Base-by-base conservation (phyloP, 2,113 vertebrate species). In the Brachyhypopomus gauderio region DNA sequence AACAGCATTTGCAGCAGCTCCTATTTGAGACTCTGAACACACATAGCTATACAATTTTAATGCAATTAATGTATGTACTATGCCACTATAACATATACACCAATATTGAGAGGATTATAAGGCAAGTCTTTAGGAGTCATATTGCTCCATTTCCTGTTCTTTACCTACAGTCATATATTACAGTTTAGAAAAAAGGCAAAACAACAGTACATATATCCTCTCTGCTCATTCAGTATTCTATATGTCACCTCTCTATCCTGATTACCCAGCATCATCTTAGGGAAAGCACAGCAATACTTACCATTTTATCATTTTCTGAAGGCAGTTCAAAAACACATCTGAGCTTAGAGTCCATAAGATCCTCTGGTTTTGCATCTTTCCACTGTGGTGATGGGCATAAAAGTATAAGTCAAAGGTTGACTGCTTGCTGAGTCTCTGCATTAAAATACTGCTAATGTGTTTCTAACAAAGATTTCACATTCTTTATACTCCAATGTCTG, bases 261-360 rank as follows among this genome's bases (percentile, higher is more conserved):
- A 58, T 67, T 81, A 75, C 48, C 66, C 63, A 52, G 75, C 52
- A 52, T 52, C 34, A 56, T 81, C 41, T 62, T 72, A 17, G n/a
- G 60, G 6, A 5, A 62, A 12, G 6, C 48, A 38, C 0, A 3
- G 58, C 19, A 70, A 8, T 62, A 94, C 95, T 94, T 91, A 97
- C 96, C 93, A 94, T 85, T 90, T 95, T 96, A 88, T 96, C 95
- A 64, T 93, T 95, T 91, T 97, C 95, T 0, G 92, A 93, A 77
- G 96, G 95, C 94, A 97, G 93, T 86, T 97, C 96, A 91, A 96
- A 97, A 79, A 97, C 94, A 85, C 96, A 97, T 93, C 95, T 94
- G 90, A 97, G 93, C 88, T 97, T 97, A 87, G 96, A 97, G 89
- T 97, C 96, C 96, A 97, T 97, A 78, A 97, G 91, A 79, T 97